Evolutionary conservation across 2,113 vertebrate genomes (phyloP).

Genomic region (Columba janthina): DNA sequence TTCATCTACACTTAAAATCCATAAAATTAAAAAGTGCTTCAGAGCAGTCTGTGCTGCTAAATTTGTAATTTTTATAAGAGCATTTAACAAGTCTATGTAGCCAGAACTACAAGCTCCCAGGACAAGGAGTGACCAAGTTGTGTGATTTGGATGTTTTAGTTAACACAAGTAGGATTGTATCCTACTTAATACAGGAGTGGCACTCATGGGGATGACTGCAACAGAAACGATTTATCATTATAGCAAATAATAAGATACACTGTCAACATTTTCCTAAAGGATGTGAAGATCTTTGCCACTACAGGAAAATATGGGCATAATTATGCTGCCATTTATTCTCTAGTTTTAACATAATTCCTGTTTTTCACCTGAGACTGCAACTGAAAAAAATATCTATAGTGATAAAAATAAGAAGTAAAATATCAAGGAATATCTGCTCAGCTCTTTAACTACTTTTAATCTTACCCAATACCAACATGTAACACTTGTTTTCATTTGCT

Average conservation of each 20-base stretch:
- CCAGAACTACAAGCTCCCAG: neutral
- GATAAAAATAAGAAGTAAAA: neutral
- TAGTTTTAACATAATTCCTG: neutral
- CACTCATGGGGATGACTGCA: neutral
- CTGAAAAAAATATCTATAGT: neutral
- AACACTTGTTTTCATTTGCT: neutral
- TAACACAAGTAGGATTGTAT: neutral
- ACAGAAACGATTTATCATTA: neutral
- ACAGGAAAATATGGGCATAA: neutral
- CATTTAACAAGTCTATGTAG: neutral
- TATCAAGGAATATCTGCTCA: neutral
- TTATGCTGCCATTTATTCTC: accelerated
- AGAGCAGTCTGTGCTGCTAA: neutral
- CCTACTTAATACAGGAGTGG: neutral
- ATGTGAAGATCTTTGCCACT: neutral
- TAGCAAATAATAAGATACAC: neutral
- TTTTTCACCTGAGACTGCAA: neutral
- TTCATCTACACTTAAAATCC: neutral
- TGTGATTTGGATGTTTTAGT: neutral
- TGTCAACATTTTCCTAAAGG: neutral
- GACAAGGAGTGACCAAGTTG: neutral
- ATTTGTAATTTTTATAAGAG: neutral
- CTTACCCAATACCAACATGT: neutral
- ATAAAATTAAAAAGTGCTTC: neutral
- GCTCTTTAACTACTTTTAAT: neutral